Base-by-base conservation (phyloP, 2,797 vertebrate species). In the Chrysolophus pictus region DNA sequence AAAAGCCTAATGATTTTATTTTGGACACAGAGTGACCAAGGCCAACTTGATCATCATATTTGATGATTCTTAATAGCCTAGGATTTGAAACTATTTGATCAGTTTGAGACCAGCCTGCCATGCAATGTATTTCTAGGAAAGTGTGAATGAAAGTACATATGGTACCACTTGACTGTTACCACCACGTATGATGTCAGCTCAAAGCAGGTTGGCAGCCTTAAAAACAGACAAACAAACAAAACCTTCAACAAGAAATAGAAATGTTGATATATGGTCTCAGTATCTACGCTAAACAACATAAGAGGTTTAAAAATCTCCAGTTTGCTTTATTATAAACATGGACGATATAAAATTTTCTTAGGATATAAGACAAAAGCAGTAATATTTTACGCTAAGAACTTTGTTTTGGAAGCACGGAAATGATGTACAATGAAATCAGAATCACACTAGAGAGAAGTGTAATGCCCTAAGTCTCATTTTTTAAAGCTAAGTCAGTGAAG, bases 51-150 rank as follows among this genome's bases (percentile, higher is more conserved):
- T 37, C 37, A 84, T 39, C 14, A 80, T 24, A 69, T 87, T 63
- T 84, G 53, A 91, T 60, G n/a, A 86, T 64, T 62, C 19, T 51
- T 90, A 90, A 91, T 85, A 84, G 91, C 14, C 31, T 46, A 74
- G 72, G 60, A 93, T 90, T 83, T 91, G 56, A n/a, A 82, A 71
- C 14, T 83, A 47, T 63, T 84, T 72, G 10, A 87, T 82, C 77
- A 9, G 28, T 63, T 82, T 73, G 70, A 58, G 67, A 91, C 11
- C 26, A 78, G 64, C 55, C 88, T 94, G 58, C 22, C 74, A 53
- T 24, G 35, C 46, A 84, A 84, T 49, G 53, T 23, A 79, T 72
- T 92, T 70, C 67, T 70, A 44, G 31, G 12, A 11, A 81, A 74
- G 18, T 22, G 24, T 21, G 63, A n/a, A 42, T 89, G 15, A 46